Evolutionary conservation across 2,797 vertebrate species (phyloP), one percentile per base, ranked within the genome.

Genomic region (Gadopsis bispinosus): DNA sequence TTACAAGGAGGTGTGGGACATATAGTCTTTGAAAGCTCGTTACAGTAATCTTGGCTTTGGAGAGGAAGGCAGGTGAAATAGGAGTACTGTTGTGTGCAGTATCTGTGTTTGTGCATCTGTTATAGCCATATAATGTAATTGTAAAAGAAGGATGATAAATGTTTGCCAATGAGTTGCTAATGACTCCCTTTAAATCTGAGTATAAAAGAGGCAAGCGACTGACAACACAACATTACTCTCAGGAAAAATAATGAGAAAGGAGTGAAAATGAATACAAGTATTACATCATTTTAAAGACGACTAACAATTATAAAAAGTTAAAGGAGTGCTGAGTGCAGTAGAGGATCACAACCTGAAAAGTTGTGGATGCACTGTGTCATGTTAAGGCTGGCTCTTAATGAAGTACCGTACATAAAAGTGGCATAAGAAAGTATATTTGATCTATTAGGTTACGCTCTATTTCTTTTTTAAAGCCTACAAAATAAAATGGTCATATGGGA

Each of bases 341-440:
- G 22, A 77, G 14, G 33, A 43, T 61, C 47, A 69, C 26, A 61
- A 26, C 19, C 37, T 55, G 7, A 20, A 63, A 68, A 50, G 9
- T 22, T 41, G 48, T 19, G 41, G 10, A 31, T 65, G 68, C 51
- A 74, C 43, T 64, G 19, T 62, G 35, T 48, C 75, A 73, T 37
- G 62, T 10, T 65, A 3, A 59, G 48, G 43, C 60, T 47, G 76
- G 41, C 60, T 76, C 63, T 31, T 84, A 70, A 82, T 69, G n/a
- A 80, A 77, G 76, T 68, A 83, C 55, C 83, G 76, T 68, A 83
- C 55, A 84, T 87, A 84, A 77, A 81, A 73, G 65, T 65, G 67
- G 81, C 83, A 79, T 77, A 76, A 67, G 69, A 62, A 70, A 59
- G 39, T 37, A 48, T 39, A 73, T 33, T 63, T 66, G n/a, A 81